These are phyloP conservation scores for Amiota mariae DNA, from an alignment of 2,888 invertebrate species.

Conservation along the genomic window DNA sequence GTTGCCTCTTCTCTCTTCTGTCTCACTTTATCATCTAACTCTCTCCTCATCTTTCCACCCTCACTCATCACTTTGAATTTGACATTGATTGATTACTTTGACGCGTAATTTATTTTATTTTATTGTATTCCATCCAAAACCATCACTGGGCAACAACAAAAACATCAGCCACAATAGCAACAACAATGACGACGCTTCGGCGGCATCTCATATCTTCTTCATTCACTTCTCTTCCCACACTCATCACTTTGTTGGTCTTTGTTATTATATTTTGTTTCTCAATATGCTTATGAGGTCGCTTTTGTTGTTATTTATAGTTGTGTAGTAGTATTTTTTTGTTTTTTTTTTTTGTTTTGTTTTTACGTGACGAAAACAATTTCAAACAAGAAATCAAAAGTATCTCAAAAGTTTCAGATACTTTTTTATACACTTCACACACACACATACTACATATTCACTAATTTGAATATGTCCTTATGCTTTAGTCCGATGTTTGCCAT, in stretches of 20 bases:
- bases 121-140: constrained; percentile 44
- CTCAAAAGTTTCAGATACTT: too few relatives aligned
- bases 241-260: constrained; percentile 8
- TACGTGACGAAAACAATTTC: too few relatives aligned
- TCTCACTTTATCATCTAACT: neutral
- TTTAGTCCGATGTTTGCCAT: too few relatives aligned
- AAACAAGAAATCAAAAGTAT: too few relatives aligned
- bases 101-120: constrained; percentile 66
- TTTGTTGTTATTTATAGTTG: constrained; percentile 56
- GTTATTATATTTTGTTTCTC: neutral
- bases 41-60: neutral
- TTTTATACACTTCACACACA: too few relatives aligned
- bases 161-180: neutral
- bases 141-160: constrained; percentile 24
- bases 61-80: constrained; percentile 44
- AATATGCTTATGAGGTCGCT: neutral
- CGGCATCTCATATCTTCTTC: constrained; percentile 12
- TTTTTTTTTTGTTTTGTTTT: too few relatives aligned
- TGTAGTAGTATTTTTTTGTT: neutral
- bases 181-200: neutral
- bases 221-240: neutral
- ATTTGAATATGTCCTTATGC: too few relatives aligned
- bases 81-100: constrained; percentile 64
- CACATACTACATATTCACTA: too few relatives aligned
- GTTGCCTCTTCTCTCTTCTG: neutral